Evolutionary conservation across 2,113 vertebrate genomes (phyloP).

Genomic region (Potamarius usumacintae): DNA sequence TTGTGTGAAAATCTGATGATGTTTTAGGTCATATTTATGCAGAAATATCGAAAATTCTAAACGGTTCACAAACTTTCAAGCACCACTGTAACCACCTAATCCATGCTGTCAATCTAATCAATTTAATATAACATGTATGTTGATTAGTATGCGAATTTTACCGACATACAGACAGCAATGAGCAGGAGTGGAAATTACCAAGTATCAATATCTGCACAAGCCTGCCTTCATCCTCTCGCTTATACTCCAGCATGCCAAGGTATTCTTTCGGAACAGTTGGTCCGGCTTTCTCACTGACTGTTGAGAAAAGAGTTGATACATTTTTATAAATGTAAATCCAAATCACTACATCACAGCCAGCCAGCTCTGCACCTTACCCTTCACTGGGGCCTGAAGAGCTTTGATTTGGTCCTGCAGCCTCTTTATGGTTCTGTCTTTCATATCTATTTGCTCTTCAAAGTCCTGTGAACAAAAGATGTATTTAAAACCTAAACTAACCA

Average conservation of each 20-base stretch:
- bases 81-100: neutral
- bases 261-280: slow-evolving; percentile 77
- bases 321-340: slow-evolving; percentile 4
- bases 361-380: slow-evolving; percentile 68
- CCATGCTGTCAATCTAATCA: too few species aligned
- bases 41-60: too few species aligned
- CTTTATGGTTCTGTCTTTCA: slow-evolving; percentile 88
- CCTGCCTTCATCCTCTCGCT: slow-evolving; percentile 81
- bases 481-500: neutral
- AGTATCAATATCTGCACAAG: slow-evolving; percentile 87
- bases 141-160: neutral
- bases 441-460: slow-evolving; percentile 88
- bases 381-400: slow-evolving; percentile 80
- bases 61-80: too few species aligned
- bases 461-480: slow-evolving; percentile 72
- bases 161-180: neutral
- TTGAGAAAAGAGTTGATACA: slow-evolving; percentile 7
- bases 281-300: slow-evolving; percentile 71
- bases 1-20: too few species aligned
- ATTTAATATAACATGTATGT: neutral
- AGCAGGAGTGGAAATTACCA: slow-evolving; percentile 69
- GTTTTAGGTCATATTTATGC: too few species aligned
- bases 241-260: slow-evolving; percentile 93
- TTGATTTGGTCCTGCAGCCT: slow-evolving; percentile 88
- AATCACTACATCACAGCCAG: neutral